Percentiles rank a stretch among this genome's conserved stretches.
These are phyloP conservation scores for Hydractinia echinata DNA, from an alignment of 30 jellyfish, hydroid and myxozoan species.

Conservation along the genomic window DNA sequence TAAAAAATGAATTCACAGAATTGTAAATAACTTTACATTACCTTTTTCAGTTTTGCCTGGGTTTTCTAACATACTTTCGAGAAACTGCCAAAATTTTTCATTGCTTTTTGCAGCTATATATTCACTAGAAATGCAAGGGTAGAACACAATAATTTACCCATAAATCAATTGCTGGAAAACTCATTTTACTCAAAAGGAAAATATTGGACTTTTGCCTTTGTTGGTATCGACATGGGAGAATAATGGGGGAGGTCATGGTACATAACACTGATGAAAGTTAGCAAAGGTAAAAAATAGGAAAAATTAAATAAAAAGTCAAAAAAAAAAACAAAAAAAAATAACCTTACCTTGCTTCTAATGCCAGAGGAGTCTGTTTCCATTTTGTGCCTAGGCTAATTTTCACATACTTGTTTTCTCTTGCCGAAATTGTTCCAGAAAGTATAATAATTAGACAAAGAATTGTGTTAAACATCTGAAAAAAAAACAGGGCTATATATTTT, in stretches of 20 bases:
- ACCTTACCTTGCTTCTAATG: slow-evolving; percentile 83
- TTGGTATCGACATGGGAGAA: not conserved
- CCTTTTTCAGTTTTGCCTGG: slow-evolving; percentile 49
- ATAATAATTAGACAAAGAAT: no score
- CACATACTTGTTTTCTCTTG: slow-evolving; percentile 48
- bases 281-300: not conserved
- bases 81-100: slow-evolving; percentile 68
- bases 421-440: not conserved
- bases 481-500: no score
- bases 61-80: slow-evolving; percentile 38
- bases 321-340: not conserved
- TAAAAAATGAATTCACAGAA: no score
- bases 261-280: no score
- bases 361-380: slow-evolving; percentile 82
- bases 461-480: not conserved
- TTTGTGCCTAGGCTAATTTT: slow-evolving; percentile 80
- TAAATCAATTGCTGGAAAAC: not conserved
- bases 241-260: no score
- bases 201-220: not conserved
- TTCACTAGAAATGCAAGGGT: slow-evolving; percentile 45
- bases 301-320: not conserved
- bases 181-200: not conserved
- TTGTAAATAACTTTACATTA: not conserved
- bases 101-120: slow-evolving; percentile 55
- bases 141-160: not conserved